A percentile compares a stretch with the other conserved stretches of the same genome.
phyloP scores from a whole-genome alignment of 2,113 vertebrate species.

The Cettia cetti region DNA sequence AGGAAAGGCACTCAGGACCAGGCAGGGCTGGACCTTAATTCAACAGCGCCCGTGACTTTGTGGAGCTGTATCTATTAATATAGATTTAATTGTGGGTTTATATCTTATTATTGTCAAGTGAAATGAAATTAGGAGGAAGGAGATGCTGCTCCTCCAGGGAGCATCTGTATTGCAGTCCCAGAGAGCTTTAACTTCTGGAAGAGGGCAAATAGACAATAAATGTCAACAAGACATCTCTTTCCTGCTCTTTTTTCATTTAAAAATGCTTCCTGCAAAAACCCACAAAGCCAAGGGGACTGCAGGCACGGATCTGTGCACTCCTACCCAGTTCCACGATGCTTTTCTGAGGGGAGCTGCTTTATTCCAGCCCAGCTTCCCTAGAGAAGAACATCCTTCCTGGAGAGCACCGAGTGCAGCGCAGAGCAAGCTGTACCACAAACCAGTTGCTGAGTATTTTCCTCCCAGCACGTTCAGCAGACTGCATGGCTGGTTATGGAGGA shows the following conservation, averaged over 20 bases:
- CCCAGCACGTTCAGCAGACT: neutral
- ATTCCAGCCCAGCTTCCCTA: neutral
- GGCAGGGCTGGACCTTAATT: constrained; percentile 24
- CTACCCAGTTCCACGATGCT: neutral
- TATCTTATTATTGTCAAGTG: constrained; percentile 9
- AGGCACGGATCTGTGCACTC: neutral
- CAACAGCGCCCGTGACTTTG: neutral
- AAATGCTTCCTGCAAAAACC: neutral
- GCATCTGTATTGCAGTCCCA: neutral
- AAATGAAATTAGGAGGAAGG: constrained; percentile 53
- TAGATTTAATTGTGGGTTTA: constrained; percentile 2
- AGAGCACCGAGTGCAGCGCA: neutral
- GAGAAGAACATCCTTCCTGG: rapidly evolving
- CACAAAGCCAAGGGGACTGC: neutral
- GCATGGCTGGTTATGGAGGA: neutral
- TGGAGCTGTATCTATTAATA: constrained; percentile 43
- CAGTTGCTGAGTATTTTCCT: neutral
- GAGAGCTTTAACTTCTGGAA: neutral
- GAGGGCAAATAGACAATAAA: neutral
- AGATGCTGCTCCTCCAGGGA: neutral
- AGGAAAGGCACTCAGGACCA: neutral
- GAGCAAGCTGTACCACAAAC: neutral
- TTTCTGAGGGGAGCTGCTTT: neutral
- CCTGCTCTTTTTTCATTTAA: neutral
- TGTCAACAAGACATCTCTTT: neutral